phyloP scores from a whole-genome alignment of 2,888 invertebrate genomes.

The Synanthedon myopaeformis region DNA sequence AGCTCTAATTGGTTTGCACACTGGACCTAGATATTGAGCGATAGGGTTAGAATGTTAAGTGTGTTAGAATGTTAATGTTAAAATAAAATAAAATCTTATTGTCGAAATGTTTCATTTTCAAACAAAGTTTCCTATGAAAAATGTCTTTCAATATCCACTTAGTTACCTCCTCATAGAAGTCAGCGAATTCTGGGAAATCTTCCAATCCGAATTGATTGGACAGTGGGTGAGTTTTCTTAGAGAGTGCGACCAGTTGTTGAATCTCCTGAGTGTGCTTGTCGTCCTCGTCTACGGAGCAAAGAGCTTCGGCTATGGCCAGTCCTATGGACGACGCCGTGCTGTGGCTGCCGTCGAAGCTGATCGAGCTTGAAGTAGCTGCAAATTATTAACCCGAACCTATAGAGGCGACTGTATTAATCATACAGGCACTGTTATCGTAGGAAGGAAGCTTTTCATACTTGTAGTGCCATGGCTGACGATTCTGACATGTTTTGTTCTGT shows the following conservation, averaged over 20 bases:
- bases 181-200: conserved; percentile 61
- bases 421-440: conserved; percentile 1
- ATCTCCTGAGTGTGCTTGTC: conserved; percentile 84
- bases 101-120: no score
- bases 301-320: conserved; percentile 80
- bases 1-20: no score
- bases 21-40: no score
- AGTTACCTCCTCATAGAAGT: conserved; percentile 47
- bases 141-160: no score
- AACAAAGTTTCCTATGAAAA: no score
- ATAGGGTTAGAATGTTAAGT: no score
- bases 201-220: conserved; percentile 44
- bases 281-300: conserved; percentile 84
- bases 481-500: conserved; percentile 42
- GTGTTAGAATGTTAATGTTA: not conserved
- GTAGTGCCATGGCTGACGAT: conserved; percentile 37
- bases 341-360: conserved; percentile 52
- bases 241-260: conserved; percentile 70
- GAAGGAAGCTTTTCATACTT: conserved; percentile 22
- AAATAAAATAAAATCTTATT: no score
- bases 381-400: no score
- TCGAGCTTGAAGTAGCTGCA: conserved; percentile 26
- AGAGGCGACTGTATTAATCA: no score
- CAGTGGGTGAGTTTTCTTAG: conserved; percentile 47
- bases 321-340: conserved; percentile 69